Evolutionary conservation across 2,113 vertebrate species (phyloP).

Genomic region (Motacilla alba): DNA sequence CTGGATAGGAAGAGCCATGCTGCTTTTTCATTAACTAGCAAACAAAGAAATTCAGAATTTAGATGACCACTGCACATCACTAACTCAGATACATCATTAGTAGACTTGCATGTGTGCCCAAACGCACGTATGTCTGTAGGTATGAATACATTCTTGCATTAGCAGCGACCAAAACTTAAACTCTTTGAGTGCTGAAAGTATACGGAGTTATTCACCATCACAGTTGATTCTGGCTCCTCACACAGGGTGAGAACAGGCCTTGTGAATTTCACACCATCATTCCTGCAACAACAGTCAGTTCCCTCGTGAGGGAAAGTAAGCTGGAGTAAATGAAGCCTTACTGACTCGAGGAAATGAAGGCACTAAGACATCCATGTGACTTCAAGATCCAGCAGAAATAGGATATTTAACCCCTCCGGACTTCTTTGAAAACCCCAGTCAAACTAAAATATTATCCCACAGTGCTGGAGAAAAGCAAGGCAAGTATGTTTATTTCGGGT

Average conservation of each 20-base stretch:
- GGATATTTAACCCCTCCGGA: not conserved
- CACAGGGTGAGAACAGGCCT: not conserved
- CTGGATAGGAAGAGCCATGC: constrained; percentile 77
- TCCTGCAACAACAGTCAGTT: not conserved
- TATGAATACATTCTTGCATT: not conserved
- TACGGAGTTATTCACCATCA: not conserved
- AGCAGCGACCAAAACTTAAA: not conserved
- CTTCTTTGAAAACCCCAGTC: not conserved
- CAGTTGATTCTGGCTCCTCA: not conserved
- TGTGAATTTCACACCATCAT: not conserved
- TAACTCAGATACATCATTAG: not conserved
- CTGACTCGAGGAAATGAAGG: accelerated
- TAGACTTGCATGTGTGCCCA: not conserved
- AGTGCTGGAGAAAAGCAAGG: not conserved
- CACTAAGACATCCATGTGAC: not conserved
- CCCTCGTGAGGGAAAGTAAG: not conserved
- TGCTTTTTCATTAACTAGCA: constrained; percentile 59
- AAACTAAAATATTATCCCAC: not conserved
- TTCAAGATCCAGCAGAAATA: not conserved
- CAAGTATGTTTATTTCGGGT: not conserved
- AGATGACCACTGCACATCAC: not conserved
- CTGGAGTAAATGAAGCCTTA: not conserved
- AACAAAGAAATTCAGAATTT: not conserved
- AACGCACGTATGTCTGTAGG: accelerated
- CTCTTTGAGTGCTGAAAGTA: not conserved